phyloP scores from a whole-genome alignment of 2,888 invertebrate genomes.

The Trissolcus brochymenae region DNA sequence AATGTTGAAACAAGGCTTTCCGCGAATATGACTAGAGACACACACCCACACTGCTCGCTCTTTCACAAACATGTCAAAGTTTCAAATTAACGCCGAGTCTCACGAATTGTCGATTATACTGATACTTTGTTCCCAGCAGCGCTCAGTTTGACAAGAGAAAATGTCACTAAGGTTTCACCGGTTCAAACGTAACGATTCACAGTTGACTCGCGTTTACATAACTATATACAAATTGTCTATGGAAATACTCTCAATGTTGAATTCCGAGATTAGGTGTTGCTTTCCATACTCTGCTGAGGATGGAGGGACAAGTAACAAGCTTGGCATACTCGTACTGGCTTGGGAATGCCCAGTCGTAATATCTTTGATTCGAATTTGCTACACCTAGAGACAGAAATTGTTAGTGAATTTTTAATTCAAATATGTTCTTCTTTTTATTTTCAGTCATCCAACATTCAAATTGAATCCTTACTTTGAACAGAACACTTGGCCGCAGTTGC shows the following conservation, averaged over 20 bases:
- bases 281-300: slow-evolving; percentile 70
- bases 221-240: slow-evolving; percentile 62
- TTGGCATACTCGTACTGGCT: slow-evolving; percentile 97
- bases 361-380: slow-evolving; percentile 98
- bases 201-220: slow-evolving; percentile 47
- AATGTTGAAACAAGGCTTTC: slow-evolving; percentile 6
- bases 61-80: neutral
- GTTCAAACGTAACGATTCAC: slow-evolving; percentile 35
- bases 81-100: slow-evolving; percentile 11
- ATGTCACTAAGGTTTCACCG: slow-evolving; percentile 18
- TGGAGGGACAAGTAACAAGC: slow-evolving; percentile 85
- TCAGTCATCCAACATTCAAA: neutral
- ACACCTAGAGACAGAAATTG: slow-evolving; percentile 79
- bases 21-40: slow-evolving; percentile 26
- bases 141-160: slow-evolving; percentile 32
- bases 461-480: slow-evolving; percentile 85
- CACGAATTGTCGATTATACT: slow-evolving; percentile 14
- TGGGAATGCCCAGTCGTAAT: slow-evolving; percentile 91
- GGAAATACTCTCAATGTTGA: slow-evolving; percentile 34
- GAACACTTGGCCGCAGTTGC: slow-evolving; percentile 98
- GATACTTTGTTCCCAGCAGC: slow-evolving; percentile 32
- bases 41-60: neutral
- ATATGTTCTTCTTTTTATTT: neutral
- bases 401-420: neutral
- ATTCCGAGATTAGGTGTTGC: slow-evolving; percentile 64